Evolutionary conservation across 1,140 invertebrate species (phyloP).

Genomic region (Ridgeia piscesae): DNA sequence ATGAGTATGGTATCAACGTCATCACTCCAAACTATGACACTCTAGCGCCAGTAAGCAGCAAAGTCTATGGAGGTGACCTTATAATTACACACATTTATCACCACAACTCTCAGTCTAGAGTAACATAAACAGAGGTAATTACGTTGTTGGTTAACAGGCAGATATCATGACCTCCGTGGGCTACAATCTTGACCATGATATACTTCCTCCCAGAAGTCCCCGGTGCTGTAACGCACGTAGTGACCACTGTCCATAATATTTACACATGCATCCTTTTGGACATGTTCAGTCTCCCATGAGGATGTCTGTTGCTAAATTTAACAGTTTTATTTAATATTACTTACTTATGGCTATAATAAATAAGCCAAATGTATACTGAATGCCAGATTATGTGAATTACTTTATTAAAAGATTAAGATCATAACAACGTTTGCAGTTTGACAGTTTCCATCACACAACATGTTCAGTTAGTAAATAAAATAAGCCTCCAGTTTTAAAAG

Average conservation of each 20-base stretch:
- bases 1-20: not conserved
- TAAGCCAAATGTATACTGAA: too few relatives aligned
- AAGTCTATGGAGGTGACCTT: not conserved
- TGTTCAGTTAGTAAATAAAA: too few relatives aligned
- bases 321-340: too few relatives aligned
- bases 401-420: too few relatives aligned
- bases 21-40: not conserved
- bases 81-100: not conserved
- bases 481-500: too few relatives aligned
- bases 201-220: not conserved
- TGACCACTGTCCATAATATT: not conserved
- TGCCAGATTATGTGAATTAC: too few relatives aligned
- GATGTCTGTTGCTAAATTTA: too few relatives aligned
- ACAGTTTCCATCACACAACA: too few relatives aligned
- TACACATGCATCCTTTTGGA: not conserved
- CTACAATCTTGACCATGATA: not conserved
- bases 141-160: not conserved
- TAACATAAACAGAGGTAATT: not conserved
- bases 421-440: too few relatives aligned
- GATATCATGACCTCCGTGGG: not conserved
- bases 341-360: too few relatives aligned
- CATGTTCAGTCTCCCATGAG: too few relatives aligned
- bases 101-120: not conserved
- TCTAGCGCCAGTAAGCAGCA: not conserved
- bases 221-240: not conserved